Evolutionary conservation across 2,797 vertebrate species (phyloP).

Genomic region (Catostomus latipinnis): DNA sequence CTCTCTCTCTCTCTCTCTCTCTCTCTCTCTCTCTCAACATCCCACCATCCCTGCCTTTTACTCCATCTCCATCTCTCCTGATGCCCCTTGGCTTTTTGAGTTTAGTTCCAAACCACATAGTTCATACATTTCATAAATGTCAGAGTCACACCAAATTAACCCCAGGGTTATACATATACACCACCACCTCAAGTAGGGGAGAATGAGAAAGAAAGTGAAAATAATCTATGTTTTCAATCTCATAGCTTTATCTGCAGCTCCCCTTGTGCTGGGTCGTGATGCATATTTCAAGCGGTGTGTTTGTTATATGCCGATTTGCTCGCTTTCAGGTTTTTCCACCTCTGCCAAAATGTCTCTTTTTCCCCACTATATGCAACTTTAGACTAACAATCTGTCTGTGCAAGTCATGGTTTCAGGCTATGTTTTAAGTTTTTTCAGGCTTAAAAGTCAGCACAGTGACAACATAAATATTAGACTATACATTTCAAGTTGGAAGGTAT

Average conservation of each 20-base stretch:
- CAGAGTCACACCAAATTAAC: conserved; percentile 37
- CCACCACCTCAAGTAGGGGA: background rate
- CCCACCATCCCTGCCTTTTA: conserved; percentile 42
- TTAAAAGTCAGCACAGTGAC: background rate
- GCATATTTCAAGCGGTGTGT: conserved; percentile 30
- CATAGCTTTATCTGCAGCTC: conserved; percentile 15
- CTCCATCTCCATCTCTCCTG: conserved; percentile 59
- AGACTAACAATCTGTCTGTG: background rate
- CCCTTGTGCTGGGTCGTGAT: conserved; percentile 24
- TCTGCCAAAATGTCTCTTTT: conserved; percentile 2
- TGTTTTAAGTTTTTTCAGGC: background rate
- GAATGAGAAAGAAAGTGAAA: background rate
- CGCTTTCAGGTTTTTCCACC: background rate
- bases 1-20: conserved; percentile 60
- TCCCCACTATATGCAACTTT: background rate
- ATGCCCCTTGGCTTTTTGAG: conserved; percentile 68
- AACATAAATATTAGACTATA: no score
- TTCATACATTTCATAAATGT: conserved; percentile 48
- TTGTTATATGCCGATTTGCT: conserved; percentile 31
- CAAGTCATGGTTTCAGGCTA: background rate
- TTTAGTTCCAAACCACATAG: conserved; percentile 66
- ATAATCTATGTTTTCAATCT: conserved; percentile 29
- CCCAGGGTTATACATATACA: conserved; percentile 25
- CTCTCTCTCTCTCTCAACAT: conserved; percentile 44
- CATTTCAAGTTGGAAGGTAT: no score